These are phyloP conservation scores for Aphelocoma coerulescens DNA, from an alignment of 2,113 vertebrate species.

Conservation along the genomic window DNA sequence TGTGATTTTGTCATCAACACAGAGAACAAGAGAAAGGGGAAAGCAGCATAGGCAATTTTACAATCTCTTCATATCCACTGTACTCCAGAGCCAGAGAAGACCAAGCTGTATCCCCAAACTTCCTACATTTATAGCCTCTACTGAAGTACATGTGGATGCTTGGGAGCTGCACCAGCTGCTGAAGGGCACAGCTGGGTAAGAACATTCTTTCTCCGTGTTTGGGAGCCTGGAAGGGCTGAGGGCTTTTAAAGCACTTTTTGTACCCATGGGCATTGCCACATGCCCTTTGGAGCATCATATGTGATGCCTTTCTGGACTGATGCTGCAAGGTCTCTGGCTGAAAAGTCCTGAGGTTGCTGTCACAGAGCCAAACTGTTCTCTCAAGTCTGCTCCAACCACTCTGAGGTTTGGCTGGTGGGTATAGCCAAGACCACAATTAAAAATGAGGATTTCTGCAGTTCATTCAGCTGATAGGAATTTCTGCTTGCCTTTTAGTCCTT, in stretches of 20 bases:
- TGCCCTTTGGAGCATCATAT: neutral
- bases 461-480: neutral
- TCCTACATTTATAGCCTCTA: neutral
- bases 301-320: neutral
- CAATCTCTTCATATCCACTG: neutral
- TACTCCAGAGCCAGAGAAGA: neutral
- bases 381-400: neutral
- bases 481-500: neutral
- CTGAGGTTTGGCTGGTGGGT: neutral
- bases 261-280: rapidly evolving
- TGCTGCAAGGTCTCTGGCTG: neutral
- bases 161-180: neutral
- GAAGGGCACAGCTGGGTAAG: neutral
- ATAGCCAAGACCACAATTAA: neutral
- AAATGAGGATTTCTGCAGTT: neutral
- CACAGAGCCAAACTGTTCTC: neutral
- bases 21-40: neutral
- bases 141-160: rapidly evolving
- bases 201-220: neutral
- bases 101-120: neutral
- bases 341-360: neutral
- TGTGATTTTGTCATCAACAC: neutral
- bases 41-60: neutral
- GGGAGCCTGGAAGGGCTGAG: neutral
- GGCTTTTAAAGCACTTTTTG: neutral